Base-by-base conservation (phyloP, 1,140 invertebrate species). In the Lasaia peninsularis region DNA sequence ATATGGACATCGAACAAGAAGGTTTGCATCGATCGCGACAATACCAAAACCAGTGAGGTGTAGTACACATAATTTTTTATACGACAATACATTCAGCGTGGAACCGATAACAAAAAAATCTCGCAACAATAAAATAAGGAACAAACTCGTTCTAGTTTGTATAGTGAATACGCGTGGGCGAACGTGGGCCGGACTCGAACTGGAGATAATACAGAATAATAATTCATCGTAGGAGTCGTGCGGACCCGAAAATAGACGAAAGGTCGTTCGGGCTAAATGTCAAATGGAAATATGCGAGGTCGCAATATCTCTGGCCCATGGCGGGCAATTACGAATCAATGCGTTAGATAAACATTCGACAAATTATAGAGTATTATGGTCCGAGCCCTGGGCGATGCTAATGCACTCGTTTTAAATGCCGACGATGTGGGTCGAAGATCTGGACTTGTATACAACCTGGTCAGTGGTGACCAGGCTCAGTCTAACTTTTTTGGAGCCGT, bases 191-290 rank as follows among this genome's bases (percentile, higher is more conserved):
- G 56, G 65, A 62, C 65, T 63, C 65, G 65, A 69, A 66, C 62
- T 62, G 54, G 56, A 71, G 67, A 75, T 75, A 75, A 71, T 76
- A 65, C 73, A 62, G 75, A 76, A 81, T 78, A 78, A 77, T 80
- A 75, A 77, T 70, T 69, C 62, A 66, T 71, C 65, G 80, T 83
- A 80, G 80, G 80, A 76, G 78, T 78, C 70, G 71, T 72, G 60
- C 66, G 58, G 56, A 64, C 65, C 73, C 76, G 69, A 71, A 77
- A 75, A 68, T 67, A 68, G 63, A 73, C 69, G 69, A 81, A 76
- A 81, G 80, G 78, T 83, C 78, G 64, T 28, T 74, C 75, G 67
- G 76, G 76, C 73, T 74, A 78, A 83, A 83, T 83, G 80, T 81
- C 80, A 81, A 75, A 68, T 59, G 57, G 65, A 71, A 69, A 64